Evolutionary conservation across 2,888 invertebrate genomes (phyloP).

Genomic region (Hoplodrina ambigua): DNA sequence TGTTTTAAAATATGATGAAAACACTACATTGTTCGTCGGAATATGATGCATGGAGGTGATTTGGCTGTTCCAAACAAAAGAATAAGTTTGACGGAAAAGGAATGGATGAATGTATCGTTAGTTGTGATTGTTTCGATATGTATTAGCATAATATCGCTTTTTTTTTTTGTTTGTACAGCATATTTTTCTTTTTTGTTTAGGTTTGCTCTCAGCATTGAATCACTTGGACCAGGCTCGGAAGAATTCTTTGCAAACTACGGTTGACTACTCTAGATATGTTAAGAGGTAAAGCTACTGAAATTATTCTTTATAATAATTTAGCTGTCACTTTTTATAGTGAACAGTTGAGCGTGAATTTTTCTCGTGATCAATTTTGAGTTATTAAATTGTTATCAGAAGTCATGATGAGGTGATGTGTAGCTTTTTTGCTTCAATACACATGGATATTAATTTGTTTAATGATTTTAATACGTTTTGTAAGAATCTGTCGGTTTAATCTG

Average conservation of each 20-base stretch:
- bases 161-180: slow-evolving; percentile 72
- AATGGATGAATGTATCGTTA: slow-evolving; percentile 84
- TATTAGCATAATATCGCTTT: slow-evolving; percentile 84
- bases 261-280: slow-evolving; percentile 97
- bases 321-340: slow-evolving; percentile 63
- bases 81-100: slow-evolving; percentile 86
- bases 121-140: slow-evolving; percentile 80
- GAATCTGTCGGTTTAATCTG: slow-evolving; percentile 24
- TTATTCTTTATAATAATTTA: slow-evolving; percentile 61
- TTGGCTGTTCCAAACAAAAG: slow-evolving; percentile 89
- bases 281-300: slow-evolving; percentile 90
- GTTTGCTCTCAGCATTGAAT: slow-evolving; percentile 87
- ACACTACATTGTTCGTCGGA: slow-evolving; percentile 86
- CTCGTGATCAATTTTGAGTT: slow-evolving; percentile 58
- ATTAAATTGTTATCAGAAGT: slow-evolving; percentile 62
- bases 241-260: slow-evolving; percentile 91
- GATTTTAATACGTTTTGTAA: slow-evolving; percentile 54
- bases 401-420: slow-evolving; percentile 51
- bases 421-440: slow-evolving; percentile 59
- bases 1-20: slow-evolving; percentile 83
- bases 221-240: slow-evolving; percentile 89
- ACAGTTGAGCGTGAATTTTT: slow-evolving; percentile 52
- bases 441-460: slow-evolving; percentile 60
- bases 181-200: slow-evolving; percentile 74
- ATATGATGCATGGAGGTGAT: slow-evolving; percentile 88